Percentiles rank a stretch among this genome's conserved stretches.
Conservation (phyloP, 2,888 invertebrate genomes). For the Xylocampa areola region DNA sequence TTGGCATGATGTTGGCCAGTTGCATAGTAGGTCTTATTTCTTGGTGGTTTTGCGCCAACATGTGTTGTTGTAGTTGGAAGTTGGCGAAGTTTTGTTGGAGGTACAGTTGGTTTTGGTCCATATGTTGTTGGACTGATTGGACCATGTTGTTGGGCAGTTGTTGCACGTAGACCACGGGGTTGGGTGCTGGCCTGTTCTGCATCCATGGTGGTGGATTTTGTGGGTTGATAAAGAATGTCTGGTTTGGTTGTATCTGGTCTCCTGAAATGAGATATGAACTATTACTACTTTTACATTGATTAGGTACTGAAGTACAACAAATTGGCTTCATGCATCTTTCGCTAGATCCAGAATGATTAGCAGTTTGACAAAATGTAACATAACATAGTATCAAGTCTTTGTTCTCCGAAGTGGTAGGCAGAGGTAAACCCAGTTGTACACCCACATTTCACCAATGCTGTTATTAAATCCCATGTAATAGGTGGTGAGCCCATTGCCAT, state of each 20-base stretch:
- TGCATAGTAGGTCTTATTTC: conserved; percentile 64
- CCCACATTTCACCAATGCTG: too few relatives aligned
- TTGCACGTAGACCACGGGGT: conserved; percentile 81
- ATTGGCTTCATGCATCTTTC: too few relatives aligned
- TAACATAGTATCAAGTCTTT: too few relatives aligned
- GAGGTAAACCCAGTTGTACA: too few relatives aligned
- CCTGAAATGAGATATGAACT: conserved; percentile 68
- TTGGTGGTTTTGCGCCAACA: conserved; percentile 68
- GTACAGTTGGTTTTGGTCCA: conserved; percentile 79
- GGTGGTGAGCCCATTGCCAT: too few relatives aligned
- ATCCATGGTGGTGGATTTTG: conserved; percentile 86
- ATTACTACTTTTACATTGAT: conserved; percentile 8
- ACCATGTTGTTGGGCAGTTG: conserved; percentile 77
- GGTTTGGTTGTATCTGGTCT: conserved; percentile 79
- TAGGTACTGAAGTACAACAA: too few relatives aligned
- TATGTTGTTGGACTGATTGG: conserved; percentile 71
- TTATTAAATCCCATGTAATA: too few relatives aligned
- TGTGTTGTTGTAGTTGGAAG: conserved; percentile 76
- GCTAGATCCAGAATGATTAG: too few relatives aligned
- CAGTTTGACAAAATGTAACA: too few relatives aligned
- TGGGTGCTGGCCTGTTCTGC: conserved; percentile 75
- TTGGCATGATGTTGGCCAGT: conserved; percentile 63
- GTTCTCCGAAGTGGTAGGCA: too few relatives aligned
- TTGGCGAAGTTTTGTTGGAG: conserved; percentile 76
- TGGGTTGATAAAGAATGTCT: conserved; percentile 79